Evolutionary conservation across 2,797 vertebrate genomes (phyloP), one percentile per base, ranked within the genome.

Genomic region (Microchirus variegatus): DNA sequence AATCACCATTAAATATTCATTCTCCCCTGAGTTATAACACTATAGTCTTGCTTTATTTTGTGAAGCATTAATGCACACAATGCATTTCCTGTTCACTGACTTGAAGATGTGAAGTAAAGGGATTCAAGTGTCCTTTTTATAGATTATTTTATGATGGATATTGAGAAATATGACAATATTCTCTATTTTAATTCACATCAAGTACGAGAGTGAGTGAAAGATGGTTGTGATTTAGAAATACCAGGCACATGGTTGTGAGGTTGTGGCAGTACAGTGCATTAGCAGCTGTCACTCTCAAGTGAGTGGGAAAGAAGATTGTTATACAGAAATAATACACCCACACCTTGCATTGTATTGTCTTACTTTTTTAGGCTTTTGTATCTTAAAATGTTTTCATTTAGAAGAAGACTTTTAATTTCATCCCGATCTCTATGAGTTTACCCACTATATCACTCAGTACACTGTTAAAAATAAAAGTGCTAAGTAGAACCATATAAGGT

Each of bases 181-280:
- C 19, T 45, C 18, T 46, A 1, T 64, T 73, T 74, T 55, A 56
- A 49, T 53, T 78, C 73, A 70, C 56, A 50, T 8, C 22, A 53
- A 52, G 51, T 58, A 59, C 17, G n/a, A n/a, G n/a, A n/a, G n/a
- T n/a, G n/a, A 73, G 74, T 61, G 47, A 53, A 53, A 73, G 53
- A 43, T 75, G 69, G 51, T 56, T 74, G 82, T 81, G 78, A 52
- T 73, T 76, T 63, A 72, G 80, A 88, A 88, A 82, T 77, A 73
- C 72, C 76, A 83, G 82, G 70, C 53, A 55, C 71, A 68, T 88
- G 79, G 91, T 83, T 84, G 80, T 77, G 55, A 81, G 50, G 63
- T 61, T 84, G 68, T 78, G 75, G 53, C 87, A 90, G 89, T 80
- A 77, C 78, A 89, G 84, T 85, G 75, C 47, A 63, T 84, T 64